Evolutionary conservation across 2,113 vertebrate genomes (phyloP), one percentile per base, ranked within the genome.

Genomic region (Rana temporaria): DNA sequence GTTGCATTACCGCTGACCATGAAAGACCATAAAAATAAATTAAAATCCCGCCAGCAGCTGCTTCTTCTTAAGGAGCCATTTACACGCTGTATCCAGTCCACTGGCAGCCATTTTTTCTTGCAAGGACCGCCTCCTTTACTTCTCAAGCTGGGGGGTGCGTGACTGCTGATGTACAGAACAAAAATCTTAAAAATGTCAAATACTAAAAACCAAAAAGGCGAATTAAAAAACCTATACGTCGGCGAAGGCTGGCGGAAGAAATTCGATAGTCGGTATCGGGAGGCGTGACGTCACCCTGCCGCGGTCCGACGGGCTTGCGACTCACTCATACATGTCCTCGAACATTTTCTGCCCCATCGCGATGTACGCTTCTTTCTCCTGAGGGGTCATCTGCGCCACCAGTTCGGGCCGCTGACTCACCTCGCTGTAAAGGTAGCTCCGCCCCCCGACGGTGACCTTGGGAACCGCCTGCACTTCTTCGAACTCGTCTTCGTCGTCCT

Each of bases 281-380:
- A 34, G 4, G 34, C 34, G 34, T 38, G 5, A n/a, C 7, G 1
- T 1, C n/a, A 12, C 9, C 24, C 32, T n/a, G n/a, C n/a, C 18
- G 11, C 9, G 0, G 30, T 30, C 12, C 4, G 38, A 3, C 3
- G 7, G 17, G 5, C n/a, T n/a, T n/a, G n/a, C 8, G 4, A 73
- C n/a, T 95, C 90, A 99, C 87, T 96, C 98, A 89, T 95, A 98
- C 92, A 99, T 96, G 86, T 98, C 97, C 86, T 98, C 94, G 85
- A 97, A 99, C 89, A 99, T 95, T 84, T 94, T 96, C 0, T 93
- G 96, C 19, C 98, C 96, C 96, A 97, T 98, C 86, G 96, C 95
- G 65, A 99, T 99, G 88, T 99, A 99, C 0, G 95, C 95, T 84
- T 99, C 97, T 79, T 99, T 99, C 85, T 99, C 98, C 84, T 98